These are phyloP conservation scores for Gracilinanus agilis DNA, from an alignment of 2,113 vertebrate species.

Conservation along the genomic window DNA sequence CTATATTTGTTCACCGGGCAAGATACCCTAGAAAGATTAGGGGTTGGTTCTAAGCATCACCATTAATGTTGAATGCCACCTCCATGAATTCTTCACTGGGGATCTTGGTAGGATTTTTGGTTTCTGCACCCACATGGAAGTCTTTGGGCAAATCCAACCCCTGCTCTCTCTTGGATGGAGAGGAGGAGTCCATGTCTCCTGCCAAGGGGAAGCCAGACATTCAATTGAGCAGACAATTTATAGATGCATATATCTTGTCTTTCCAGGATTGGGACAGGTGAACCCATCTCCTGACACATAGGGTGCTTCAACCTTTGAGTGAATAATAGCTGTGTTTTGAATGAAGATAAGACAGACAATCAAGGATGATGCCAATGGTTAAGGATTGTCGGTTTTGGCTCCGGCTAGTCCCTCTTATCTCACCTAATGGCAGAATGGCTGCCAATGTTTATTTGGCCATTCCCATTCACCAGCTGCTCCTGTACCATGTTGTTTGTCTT, in stretches of 20 bases:
- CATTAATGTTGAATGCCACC: neutral
- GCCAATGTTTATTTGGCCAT: conserved; percentile 90
- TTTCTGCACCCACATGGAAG: neutral
- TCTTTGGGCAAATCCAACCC: neutral
- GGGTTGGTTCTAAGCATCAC: conserved; percentile 4
- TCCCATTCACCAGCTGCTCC: conserved; percentile 87
- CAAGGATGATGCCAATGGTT: conserved; percentile 75
- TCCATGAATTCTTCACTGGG: conserved; percentile 2
- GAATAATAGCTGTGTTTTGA: conserved; percentile 79
- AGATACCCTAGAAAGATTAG: neutral
- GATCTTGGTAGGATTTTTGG: neutral
- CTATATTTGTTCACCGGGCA: conserved; percentile 1
- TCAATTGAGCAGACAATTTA: conserved; percentile 51
- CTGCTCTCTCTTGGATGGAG: neutral
- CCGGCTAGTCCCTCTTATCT: conserved; percentile 83
- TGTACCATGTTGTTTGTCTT: conserved; percentile 86
- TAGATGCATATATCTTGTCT: conserved; percentile 69
- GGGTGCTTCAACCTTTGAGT: conserved; percentile 68
- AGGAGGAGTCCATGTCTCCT: conserved; percentile 16
- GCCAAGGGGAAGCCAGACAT: conserved; percentile 7
- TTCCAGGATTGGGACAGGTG: conserved; percentile 66
- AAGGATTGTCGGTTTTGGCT: conserved; percentile 79
- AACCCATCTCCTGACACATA: conserved; percentile 72
- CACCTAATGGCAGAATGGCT: conserved; percentile 85
- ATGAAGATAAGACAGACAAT: conserved; percentile 80